Percentiles rank a stretch among this genome's conserved stretches.
Conservation (phyloP, 2,888 invertebrate genomes). For the Saturnia japonica region DNA sequence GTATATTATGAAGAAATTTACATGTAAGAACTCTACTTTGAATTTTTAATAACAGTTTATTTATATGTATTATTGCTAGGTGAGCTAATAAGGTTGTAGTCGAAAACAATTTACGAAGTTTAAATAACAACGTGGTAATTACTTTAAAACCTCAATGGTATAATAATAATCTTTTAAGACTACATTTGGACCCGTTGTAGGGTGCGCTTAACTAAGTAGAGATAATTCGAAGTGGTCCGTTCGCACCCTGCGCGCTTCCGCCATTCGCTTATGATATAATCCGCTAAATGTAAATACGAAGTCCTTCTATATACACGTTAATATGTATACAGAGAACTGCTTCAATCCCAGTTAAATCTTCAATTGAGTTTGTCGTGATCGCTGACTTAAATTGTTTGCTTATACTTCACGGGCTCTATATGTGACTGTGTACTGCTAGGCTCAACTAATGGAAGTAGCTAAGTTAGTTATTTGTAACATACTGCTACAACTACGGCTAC, state of each 20-base stretch:
- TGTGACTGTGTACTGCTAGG: background rate
- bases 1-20: too few relatives aligned
- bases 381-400: background rate
- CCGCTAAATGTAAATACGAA: constrained; percentile 17
- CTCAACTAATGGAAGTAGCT: background rate
- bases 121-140: constrained; percentile 4
- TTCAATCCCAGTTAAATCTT: background rate
- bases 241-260: background rate
- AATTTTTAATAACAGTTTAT: too few relatives aligned
- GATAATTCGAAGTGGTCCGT: constrained; percentile 8
- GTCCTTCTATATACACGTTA: constrained; percentile 33
- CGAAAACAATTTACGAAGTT: background rate
- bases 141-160: background rate
- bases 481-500: background rate
- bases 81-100: background rate
- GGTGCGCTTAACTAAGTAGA: background rate
- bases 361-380: background rate
- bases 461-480: background rate
- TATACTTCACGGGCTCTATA: background rate
- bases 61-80: too few relatives aligned
- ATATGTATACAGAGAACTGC: constrained; percentile 16
- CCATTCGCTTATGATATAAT: background rate
- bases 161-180: constrained; percentile 10
- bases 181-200: background rate
- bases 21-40: too few relatives aligned